Conservation (phyloP, 2,797 vertebrate genomes). For the Anomalospiza imberbis region DNA sequence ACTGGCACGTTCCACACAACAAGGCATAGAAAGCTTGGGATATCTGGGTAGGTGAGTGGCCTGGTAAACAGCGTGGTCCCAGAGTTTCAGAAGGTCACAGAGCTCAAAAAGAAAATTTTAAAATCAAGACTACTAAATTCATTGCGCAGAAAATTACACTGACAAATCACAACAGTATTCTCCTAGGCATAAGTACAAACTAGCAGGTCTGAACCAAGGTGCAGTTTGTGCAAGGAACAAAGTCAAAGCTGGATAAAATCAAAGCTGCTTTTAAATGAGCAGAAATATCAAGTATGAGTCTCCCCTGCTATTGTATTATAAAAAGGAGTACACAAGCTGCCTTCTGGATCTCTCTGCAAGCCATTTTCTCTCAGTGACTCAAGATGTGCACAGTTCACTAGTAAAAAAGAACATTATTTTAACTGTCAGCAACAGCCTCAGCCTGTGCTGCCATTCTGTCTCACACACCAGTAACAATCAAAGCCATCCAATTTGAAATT, state of each 20-base stretch:
- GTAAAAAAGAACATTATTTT: background rate
- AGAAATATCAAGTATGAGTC: background rate
- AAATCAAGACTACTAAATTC: background rate
- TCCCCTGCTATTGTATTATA: background rate
- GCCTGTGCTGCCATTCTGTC: slow-evolving; percentile 3
- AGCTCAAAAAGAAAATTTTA: background rate
- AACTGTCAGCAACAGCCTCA: background rate
- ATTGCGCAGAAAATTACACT: background rate
- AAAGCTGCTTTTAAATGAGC: background rate
- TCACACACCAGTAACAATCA: background rate
- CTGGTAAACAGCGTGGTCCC: background rate
- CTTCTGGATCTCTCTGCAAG: background rate
- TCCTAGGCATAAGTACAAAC: background rate
- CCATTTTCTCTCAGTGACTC: background rate
- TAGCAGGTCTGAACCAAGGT: background rate
- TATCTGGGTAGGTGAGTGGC: background rate
- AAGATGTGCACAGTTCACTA: background rate
- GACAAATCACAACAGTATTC: background rate
- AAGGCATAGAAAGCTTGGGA: background rate
- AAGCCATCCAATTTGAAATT: background rate
- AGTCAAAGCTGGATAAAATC: background rate
- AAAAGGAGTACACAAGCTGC: background rate
- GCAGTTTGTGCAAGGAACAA: background rate
- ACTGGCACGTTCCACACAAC: background rate
- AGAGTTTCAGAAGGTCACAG: background rate